Evolutionary conservation across 2,113 vertebrate genomes (phyloP), one percentile per base, ranked within the genome.

Genomic region (Rhea pennata): DNA sequence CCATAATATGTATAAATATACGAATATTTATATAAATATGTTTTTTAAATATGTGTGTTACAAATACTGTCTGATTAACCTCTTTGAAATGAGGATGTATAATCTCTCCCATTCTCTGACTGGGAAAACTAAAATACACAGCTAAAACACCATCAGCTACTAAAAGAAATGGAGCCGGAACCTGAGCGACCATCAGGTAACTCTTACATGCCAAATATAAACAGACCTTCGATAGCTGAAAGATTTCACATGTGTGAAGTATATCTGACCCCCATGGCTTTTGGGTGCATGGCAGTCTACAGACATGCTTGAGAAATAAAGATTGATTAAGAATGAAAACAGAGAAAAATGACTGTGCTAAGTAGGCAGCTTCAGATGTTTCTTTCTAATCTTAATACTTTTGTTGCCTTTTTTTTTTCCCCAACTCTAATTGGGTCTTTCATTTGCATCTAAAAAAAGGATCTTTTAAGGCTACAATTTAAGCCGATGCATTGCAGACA

Each of bases 401-500:
- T 73, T 90, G 26, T 66, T 65, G 22, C 31, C 11, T 9, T 50
- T 77, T 64, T 31, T 84, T 65, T 82, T 69, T 66, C 85, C 83
- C 75, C 14, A 14, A 59, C 87, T 89, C 46, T 89, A 80, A 92
- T 95, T 92, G 83, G n/a, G 64, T 51, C 71, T 95, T 95, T 96
- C 94, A 94, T 91, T 95, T 83, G 42, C 95, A 95, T 95, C 96
- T 95, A 97, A 95, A 97, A 97, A 96, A 96, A 95, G 84, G 84
- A 88, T 87, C 82, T 74, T 92, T 81, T 89, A 95, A 96, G 95
- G 95, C 87, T 95, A 80, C 95, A 95, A 96, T 96, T 97, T 96
- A 86, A 91, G 95, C 59, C 79, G 27, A 72, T 86, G 92, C 78
- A 26, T 15, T 78, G 96, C 91, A 97, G 96, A 96, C 95, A 96